These are phyloP conservation scores for Mya arenaria DNA, from an alignment of 1,140 invertebrate species.

Conservation along the genomic window DNA sequence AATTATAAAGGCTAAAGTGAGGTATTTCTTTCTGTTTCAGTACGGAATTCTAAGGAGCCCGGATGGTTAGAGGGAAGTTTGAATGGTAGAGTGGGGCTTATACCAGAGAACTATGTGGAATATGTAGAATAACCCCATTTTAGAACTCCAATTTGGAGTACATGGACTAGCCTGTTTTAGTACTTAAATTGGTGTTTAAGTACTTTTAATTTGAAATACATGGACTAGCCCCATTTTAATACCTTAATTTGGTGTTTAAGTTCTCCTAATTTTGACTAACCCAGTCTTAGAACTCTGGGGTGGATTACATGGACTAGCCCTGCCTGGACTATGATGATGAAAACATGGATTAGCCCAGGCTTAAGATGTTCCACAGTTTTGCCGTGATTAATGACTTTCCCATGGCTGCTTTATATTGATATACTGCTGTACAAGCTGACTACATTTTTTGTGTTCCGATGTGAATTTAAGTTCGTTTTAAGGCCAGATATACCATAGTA, in stretches of 20 bases:
- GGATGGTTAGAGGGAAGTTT: conserved; percentile 98
- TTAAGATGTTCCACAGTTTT: too few relatives aligned
- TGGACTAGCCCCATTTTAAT: background rate
- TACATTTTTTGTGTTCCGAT: too few relatives aligned
- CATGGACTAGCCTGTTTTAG: background rate
- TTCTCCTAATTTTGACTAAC: background rate
- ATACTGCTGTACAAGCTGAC: too few relatives aligned
- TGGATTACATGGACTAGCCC: background rate
- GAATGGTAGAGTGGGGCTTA: conserved; percentile 95
- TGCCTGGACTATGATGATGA: too few relatives aligned
- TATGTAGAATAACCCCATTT: conserved; percentile 80
- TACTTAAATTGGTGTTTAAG: background rate
- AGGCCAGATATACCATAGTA: too few relatives aligned
- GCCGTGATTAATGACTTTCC: too few relatives aligned
- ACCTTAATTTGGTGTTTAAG: background rate
- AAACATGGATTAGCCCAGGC: too few relatives aligned
- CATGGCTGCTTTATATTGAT: too few relatives aligned
- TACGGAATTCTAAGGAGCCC: conserved; percentile 94
- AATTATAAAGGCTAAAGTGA: too few relatives aligned
- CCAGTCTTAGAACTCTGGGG: background rate
- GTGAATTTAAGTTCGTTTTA: too few relatives aligned
- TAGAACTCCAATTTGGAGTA: background rate
- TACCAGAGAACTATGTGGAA: conserved; percentile 99
- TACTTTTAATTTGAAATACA: background rate
- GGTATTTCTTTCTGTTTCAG: conserved; percentile 85